Percentiles rank a stretch among this genome's conserved stretches.
Conservation (phyloP, 64 coral and sea anemone genomes). For the Pocillopora damicornis region DNA sequence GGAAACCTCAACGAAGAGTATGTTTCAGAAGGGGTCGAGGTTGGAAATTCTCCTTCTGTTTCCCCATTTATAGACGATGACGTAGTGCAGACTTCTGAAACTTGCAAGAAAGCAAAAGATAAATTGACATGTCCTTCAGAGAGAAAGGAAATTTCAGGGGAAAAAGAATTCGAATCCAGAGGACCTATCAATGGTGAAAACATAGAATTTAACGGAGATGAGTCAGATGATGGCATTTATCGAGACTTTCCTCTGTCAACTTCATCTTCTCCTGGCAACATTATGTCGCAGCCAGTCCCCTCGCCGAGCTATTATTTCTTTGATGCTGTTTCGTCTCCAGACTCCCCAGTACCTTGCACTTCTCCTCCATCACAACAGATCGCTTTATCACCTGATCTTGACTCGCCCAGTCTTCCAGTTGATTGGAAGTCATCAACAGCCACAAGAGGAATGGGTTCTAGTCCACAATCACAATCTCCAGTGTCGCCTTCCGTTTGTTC, state of each 20-base stretch:
- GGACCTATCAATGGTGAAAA: not conserved
- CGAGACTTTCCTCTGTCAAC: not conserved
- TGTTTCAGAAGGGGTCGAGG: not conserved
- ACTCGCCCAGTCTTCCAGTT: not conserved
- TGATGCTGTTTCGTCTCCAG: constrained; percentile 10
- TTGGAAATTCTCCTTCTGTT: not conserved
- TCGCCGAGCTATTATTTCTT: constrained; percentile 51
- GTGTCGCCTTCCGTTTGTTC: constrained; percentile 31
- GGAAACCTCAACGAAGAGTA: not conserved
- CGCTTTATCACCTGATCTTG: not conserved
- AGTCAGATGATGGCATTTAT: not conserved
- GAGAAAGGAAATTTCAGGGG: not conserved
- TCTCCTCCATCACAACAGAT: not conserved
- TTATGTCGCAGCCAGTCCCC: constrained; percentile 60
- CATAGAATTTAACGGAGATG: not conserved
- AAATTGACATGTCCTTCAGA: not conserved
- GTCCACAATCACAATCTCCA: not conserved
- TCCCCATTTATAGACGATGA: constrained; percentile 1
- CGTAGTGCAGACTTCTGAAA: not conserved
- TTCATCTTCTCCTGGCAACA: not conserved
- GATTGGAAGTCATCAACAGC: not conserved
- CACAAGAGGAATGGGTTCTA: not conserved
- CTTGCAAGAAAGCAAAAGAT: not conserved
- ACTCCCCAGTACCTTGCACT: not conserved
- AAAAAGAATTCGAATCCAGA: not conserved